Conservation (phyloP, 2,888 invertebrate species). For the Zele albiditarsus region DNA sequence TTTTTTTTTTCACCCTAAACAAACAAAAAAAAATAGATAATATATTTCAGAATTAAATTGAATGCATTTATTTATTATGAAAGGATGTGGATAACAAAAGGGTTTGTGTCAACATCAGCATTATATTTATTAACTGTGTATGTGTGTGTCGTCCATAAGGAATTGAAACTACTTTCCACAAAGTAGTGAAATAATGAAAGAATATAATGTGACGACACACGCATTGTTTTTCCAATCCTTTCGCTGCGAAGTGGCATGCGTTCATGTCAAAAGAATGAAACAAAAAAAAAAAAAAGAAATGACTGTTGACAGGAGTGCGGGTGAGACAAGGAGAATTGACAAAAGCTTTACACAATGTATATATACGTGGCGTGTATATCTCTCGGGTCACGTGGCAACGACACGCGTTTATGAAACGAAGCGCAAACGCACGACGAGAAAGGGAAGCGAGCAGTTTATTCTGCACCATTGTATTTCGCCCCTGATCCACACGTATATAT, state of each 20-base stretch:
- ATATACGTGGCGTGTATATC: constrained; percentile 43
- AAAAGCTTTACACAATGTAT: constrained; percentile 46
- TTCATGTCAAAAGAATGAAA: constrained; percentile 46
- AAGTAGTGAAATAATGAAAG: constrained; percentile 16
- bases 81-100: neutral
- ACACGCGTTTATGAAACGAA: constrained; percentile 50
- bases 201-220: constrained; percentile 22
- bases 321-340: constrained; percentile 61
- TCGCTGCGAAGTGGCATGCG: constrained; percentile 50
- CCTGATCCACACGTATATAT: constrained; percentile 38
- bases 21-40: neutral
- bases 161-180: constrained; percentile 22
- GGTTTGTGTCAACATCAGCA: neutral
- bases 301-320: constrained; percentile 53
- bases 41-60: neutral
- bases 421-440: constrained; percentile 44
- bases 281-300: constrained; percentile 48
- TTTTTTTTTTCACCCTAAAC: neutral
- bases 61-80: constrained; percentile 4
- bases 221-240: constrained; percentile 56
- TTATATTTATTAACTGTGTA: too few relatives aligned
- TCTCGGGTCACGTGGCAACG: constrained; percentile 49
- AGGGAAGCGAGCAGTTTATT: constrained; percentile 57
- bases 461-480: constrained; percentile 58
- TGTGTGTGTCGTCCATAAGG: neutral